phyloP scores from a whole-genome alignment of 1,140 invertebrate species.

The Doryteuthis pealeii region DNA sequence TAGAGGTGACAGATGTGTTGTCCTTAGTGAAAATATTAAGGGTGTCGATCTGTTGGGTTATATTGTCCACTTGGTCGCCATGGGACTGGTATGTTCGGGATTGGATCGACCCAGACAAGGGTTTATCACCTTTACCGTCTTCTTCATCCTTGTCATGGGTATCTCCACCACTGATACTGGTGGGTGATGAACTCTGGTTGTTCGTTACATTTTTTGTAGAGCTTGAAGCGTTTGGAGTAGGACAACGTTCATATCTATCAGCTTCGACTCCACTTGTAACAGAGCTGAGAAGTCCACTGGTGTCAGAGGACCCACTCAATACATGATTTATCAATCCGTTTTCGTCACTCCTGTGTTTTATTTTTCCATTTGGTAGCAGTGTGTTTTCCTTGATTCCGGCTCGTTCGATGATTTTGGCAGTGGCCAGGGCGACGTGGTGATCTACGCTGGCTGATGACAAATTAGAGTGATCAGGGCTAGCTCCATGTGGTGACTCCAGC shows the following conservation, averaged over 20 bases:
- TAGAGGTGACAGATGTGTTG: neutral
- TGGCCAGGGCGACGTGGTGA: slow-evolving; percentile 6
- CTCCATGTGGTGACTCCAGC: slow-evolving; percentile 16
- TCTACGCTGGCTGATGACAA: neutral
- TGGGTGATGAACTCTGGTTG: too few relatives aligned
- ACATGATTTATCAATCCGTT: slow-evolving; percentile 33
- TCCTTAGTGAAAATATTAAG: neutral
- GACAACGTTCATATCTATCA: slow-evolving; percentile 9
- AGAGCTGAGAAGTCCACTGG: slow-evolving; percentile 18
- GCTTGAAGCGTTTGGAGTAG: neutral
- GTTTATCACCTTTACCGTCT: neutral
- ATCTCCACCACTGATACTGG: neutral
- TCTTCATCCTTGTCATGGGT: neutral
- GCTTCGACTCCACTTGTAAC: slow-evolving; percentile 40
- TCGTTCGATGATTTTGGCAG: slow-evolving; percentile 1
- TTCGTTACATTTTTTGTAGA: too few relatives aligned
- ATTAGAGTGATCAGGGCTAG: neutral
- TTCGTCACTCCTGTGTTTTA: slow-evolving; percentile 34
- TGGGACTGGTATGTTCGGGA: neutral
- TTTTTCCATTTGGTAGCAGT: slow-evolving; percentile 32
- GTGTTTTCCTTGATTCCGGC: slow-evolving; percentile 19
- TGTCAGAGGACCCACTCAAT: slow-evolving; percentile 8
- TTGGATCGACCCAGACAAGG: neutral
- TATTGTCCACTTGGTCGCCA: neutral
- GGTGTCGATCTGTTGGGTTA: neutral